Conservation (phyloP, 2,113 vertebrate genomes). For the Alosa alosa region DNA sequence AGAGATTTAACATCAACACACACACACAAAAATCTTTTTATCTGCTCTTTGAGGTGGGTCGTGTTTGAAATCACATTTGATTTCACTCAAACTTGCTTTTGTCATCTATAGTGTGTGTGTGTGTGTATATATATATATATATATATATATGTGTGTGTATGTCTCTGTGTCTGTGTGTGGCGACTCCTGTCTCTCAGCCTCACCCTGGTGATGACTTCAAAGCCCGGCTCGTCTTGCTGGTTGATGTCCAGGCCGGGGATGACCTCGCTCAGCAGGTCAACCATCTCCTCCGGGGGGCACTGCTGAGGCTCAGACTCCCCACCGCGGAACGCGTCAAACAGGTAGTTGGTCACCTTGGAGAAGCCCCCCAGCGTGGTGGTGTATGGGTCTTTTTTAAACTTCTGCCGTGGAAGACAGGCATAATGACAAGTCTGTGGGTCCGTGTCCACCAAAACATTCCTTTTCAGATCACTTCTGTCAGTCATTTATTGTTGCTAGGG, state of each 20-base stretch:
- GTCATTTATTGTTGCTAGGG: no score
- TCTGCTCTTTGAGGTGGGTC: background rate
- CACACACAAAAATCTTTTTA: background rate
- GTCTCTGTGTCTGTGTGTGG: background rate
- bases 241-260: constrained; percentile 97
- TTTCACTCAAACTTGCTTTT: background rate
- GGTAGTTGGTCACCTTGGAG: constrained; percentile 96
- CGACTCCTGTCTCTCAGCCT: constrained; percentile 51
- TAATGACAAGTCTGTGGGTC: background rate
- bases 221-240: constrained; percentile 96
- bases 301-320: constrained; percentile 78
- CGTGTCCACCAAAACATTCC: no score
- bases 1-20: background rate
- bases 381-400: constrained; percentile 88
- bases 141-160: background rate
- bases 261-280: constrained; percentile 85
- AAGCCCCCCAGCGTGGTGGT: constrained; percentile 87
- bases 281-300: constrained; percentile 88
- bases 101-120: background rate
- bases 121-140: no score
- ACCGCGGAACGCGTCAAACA: constrained; percentile 85
- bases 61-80: background rate
- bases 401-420: constrained; percentile 68
- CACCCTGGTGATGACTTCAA: constrained; percentile 97
- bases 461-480: no score